Base-by-base conservation (phyloP, 2,797 vertebrate genomes). In the Macrochelys suwanniensis region DNA sequence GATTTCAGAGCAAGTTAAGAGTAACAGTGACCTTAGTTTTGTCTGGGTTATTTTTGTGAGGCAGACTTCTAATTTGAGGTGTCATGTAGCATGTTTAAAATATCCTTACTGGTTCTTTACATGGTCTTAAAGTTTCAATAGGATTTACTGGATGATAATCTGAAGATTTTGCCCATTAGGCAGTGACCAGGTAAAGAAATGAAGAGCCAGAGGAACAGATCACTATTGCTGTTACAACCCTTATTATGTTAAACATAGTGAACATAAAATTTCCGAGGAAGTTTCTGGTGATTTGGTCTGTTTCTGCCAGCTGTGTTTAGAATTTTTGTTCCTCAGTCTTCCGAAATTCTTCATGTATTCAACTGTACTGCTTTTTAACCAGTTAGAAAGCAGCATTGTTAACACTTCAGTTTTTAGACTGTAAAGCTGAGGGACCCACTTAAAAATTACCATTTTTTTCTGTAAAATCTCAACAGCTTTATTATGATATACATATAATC, bases 1-100 rank as follows among this genome's bases (percentile, higher is more conserved):
- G 76, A 74, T 94, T 96, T 94, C 92, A 94, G 91, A 94, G 76
- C 28, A 88, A 90, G 80, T 26, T 61, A 93, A 92, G 86, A 42
- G 50, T 82, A 57, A 10, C 31, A 85, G 80, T n/a, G 61, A 85
- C 61, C 76, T 87, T 51, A 0, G 65, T 94, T 94, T 86, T 61
- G 79, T 93, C 61, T 31, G 57, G 53, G 65, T 85, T 85, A 23
- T 89, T 96, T 90, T 90, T 94, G 54, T 42, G 57, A 59, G 47
- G 89, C 71, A 82, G 80, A 49, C 3, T 2, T 84, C 49, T 89
- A 37, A 81, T 96, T 90, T 65, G 11, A 12, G 88, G 4, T 4
- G 25, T 82, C 45, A 1, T 47, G 80, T 25, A 74, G 45, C 11
- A 33, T 4, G 3, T 84, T 81, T 57, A 88, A 80, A 80, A 84